These are phyloP conservation scores for Prinia subflava DNA, from an alignment of 2,113 vertebrate genomes.

Conservation along the genomic window DNA sequence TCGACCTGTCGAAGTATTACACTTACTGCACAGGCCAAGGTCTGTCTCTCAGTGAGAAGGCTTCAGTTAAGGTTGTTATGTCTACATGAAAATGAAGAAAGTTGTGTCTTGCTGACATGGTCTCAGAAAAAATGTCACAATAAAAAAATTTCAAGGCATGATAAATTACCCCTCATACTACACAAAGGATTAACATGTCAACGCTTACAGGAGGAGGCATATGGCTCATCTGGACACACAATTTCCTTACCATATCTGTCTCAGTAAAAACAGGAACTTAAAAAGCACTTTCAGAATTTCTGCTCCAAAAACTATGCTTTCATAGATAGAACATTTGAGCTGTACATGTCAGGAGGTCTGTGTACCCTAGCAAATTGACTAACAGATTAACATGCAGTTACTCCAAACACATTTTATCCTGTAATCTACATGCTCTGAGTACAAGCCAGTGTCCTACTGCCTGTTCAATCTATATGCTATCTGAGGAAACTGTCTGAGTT, in stretches of 20 bases:
- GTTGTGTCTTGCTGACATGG: neutral
- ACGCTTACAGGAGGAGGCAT: neutral
- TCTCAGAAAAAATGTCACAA: neutral
- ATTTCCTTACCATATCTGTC: neutral
- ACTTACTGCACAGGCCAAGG: neutral
- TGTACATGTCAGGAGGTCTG: neutral
- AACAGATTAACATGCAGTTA: neutral
- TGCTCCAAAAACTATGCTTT: neutral
- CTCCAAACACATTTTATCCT: neutral
- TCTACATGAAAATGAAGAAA: neutral
- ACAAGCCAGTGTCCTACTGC: neutral
- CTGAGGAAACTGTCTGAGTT: neutral
- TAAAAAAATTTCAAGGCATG: neutral
- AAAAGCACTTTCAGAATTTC: neutral
- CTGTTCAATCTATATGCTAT: neutral
- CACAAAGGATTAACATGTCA: neutral
- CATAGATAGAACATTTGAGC: neutral
- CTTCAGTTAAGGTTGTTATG: neutral
- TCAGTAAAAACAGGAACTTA: neutral
- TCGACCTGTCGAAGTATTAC: constrained; percentile 1
- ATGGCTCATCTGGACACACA: neutral
- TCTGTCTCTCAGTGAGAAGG: neutral
- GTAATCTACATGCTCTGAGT: neutral
- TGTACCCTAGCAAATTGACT: neutral
- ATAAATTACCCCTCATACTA: neutral